phyloP scores from a whole-genome alignment of 2,888 invertebrate species.

The Amblyjoppa fuscipennis region DNA sequence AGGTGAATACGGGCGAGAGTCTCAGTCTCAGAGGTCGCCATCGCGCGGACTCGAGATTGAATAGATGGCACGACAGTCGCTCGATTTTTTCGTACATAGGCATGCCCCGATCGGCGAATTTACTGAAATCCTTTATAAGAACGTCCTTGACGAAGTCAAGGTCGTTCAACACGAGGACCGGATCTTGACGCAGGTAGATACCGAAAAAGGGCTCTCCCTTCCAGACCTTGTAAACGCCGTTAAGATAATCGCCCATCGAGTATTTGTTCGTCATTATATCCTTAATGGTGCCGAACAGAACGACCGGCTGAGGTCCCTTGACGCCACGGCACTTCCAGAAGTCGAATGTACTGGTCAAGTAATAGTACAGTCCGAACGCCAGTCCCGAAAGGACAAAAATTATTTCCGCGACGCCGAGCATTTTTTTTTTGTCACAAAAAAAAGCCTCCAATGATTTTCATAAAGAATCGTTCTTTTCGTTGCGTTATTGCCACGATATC shows the following conservation, averaged over 20 bases:
- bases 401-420: slow-evolving; percentile 53
- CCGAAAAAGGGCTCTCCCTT: slow-evolving; percentile 79
- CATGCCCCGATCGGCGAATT: slow-evolving; percentile 53
- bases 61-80: slow-evolving; percentile 80
- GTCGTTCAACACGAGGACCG: slow-evolving; percentile 60
- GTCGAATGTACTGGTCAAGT: slow-evolving; percentile 81
- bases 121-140: slow-evolving; percentile 60
- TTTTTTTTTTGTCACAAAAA: slow-evolving; percentile 9
- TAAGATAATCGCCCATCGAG: slow-evolving; percentile 53
- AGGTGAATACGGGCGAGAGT: slow-evolving; percentile 85
- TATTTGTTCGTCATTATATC: slow-evolving; percentile 49
- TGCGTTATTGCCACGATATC: too few species aligned
- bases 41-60: slow-evolving; percentile 80
- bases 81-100: slow-evolving; percentile 70
- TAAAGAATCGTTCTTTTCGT: too few species aligned
- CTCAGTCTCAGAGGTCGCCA: slow-evolving; percentile 85
- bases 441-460: too few species aligned
- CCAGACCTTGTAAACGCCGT: slow-evolving; percentile 53
- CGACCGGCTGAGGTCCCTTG: slow-evolving; percentile 80
- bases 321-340: slow-evolving; percentile 84
- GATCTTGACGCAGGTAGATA: slow-evolving; percentile 73
- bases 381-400: slow-evolving; percentile 84
- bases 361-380: slow-evolving; percentile 62
- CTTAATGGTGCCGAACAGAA: slow-evolving; percentile 81
- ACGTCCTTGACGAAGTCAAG: slow-evolving; percentile 61